These are phyloP conservation scores for Pemphigus obesinymphae DNA, from an alignment of 1,140 invertebrate genomes.

Conservation along the genomic window DNA sequence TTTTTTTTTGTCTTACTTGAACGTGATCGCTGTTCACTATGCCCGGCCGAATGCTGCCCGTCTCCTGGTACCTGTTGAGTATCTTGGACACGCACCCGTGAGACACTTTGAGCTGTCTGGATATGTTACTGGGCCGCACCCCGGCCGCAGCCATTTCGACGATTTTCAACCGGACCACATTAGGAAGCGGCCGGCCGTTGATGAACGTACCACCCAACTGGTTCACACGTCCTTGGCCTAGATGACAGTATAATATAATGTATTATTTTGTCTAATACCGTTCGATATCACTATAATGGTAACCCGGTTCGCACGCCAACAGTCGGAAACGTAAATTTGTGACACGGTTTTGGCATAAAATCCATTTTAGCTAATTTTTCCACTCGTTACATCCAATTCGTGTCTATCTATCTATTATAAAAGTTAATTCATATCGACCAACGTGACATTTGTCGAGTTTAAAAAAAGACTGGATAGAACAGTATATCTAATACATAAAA, in stretches of 20 bases:
- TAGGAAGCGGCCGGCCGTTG: constrained; percentile 82
- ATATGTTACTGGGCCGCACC: constrained; percentile 82
- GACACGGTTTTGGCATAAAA: no score
- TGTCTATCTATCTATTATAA: no score
- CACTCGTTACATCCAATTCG: no score
- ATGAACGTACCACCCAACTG: constrained; percentile 90
- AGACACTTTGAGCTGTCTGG: constrained; percentile 76
- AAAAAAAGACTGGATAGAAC: no score
- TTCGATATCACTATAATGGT: no score
- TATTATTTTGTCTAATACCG: no score
- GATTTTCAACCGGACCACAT: constrained; percentile 81
- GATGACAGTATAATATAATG: constrained; percentile 50
- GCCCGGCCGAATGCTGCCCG: constrained; percentile 84
- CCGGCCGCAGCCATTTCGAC: constrained; percentile 85
- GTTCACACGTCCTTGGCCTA: constrained; percentile 86
- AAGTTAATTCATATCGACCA: no score
- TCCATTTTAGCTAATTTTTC: no score
- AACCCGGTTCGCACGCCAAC: no score
- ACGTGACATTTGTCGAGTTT: no score
- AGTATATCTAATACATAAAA: no score
- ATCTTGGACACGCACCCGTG: constrained; percentile 91
- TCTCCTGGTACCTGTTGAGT: constrained; percentile 77
- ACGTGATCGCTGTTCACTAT: constrained; percentile 75
- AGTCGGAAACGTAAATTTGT: no score
- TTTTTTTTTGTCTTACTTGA: background rate